A percentile compares a stretch with the other conserved stretches of the same genome.
phyloP scores from a whole-genome alignment of 1,140 invertebrate genomes.

The Ooceraea biroi region DNA sequence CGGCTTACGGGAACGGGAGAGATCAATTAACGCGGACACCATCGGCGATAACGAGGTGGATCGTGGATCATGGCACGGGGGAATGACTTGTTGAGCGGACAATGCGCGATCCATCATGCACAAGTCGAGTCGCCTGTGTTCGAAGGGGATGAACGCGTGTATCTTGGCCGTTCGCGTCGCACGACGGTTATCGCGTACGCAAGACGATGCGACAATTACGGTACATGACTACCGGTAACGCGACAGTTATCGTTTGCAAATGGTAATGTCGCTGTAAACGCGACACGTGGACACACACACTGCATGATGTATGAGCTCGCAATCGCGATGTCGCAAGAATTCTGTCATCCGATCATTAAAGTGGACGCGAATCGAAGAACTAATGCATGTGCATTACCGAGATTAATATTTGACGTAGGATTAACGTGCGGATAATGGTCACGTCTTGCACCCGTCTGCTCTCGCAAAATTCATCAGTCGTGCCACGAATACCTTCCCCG shows the following conservation, averaged over 20 bases:
- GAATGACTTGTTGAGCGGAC: background rate
- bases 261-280: background rate
- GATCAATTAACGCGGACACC: constrained; percentile 10
- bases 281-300: too few species aligned
- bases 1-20: background rate
- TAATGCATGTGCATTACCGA: too few species aligned
- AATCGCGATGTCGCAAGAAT: too few species aligned
- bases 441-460: background rate
- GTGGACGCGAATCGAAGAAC: too few species aligned
- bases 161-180: constrained; percentile 6
- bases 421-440: background rate
- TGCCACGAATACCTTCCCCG: background rate
- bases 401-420: background rate
- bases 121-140: background rate
- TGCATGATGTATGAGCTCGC: too few species aligned
- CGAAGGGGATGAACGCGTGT: background rate
- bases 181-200: background rate
- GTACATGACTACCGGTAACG: background rate
- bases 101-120: background rate
- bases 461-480: background rate
- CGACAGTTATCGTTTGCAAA: constrained; percentile 16
- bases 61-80: too few species aligned
- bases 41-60: background rate
- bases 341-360: too few species aligned
- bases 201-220: background rate